Percentiles rank a stretch among this genome's conserved stretches.
Evolutionary conservation across 2,113 vertebrate species (phyloP).

Genomic region (Cygnus buccinator): DNA sequence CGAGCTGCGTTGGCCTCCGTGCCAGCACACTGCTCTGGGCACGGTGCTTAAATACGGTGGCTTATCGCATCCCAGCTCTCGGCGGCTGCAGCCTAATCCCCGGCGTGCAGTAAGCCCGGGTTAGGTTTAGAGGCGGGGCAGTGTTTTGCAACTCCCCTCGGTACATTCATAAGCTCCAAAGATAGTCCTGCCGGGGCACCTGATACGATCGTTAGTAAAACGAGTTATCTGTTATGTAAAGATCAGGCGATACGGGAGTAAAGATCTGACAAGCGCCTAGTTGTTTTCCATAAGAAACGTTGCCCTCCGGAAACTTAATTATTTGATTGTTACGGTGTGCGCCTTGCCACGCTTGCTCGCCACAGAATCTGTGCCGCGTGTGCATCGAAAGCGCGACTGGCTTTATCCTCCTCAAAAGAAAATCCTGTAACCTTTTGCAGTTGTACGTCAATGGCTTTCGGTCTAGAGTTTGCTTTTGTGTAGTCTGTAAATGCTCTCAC

Average conservation of each 20-base stretch:
- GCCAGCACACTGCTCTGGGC: neutral
- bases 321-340: neutral
- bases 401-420: conserved; percentile 10
- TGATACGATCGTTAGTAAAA: conserved; percentile 41
- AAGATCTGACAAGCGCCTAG: conserved; percentile 41
- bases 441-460: neutral
- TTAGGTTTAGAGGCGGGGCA: conserved; percentile 13
- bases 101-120: fast-evolving
- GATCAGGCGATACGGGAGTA: conserved; percentile 14
- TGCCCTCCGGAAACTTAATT: conserved; percentile 62
- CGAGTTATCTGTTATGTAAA: conserved; percentile 58
- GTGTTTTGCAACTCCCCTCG: neutral
- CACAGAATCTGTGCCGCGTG: neutral
- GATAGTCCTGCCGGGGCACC: conserved; percentile 33
- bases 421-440: neutral
- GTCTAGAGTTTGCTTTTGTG: conserved; percentile 33
- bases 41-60: conserved; percentile 23
- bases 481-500: conserved; percentile 18
- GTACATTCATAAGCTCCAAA: neutral
- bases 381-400: neutral
- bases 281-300: conserved; percentile 45
- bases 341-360: neutral
- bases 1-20: conserved; percentile 60
- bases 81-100: neutral
- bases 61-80: neutral